Base-by-base conservation (phyloP, 2,888 invertebrate genomes). In the Morpho helenor region DNA sequence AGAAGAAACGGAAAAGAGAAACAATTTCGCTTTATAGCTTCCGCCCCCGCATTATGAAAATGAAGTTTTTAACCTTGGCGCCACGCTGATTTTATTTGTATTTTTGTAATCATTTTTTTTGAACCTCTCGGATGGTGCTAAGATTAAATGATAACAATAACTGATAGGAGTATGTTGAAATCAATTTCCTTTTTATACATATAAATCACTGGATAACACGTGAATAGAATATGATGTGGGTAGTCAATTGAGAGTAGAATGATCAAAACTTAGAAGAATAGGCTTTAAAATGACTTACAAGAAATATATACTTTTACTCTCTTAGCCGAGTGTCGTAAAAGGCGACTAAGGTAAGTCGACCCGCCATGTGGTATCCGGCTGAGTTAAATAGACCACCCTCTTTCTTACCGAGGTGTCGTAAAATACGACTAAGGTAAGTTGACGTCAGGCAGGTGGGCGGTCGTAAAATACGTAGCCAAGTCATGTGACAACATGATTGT, bases 21-120 rank as follows among this genome's bases (percentile, higher is more conserved):
- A 84, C 83, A 83, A 84, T 83, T 77, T 77, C 76, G 75, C 72
- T 87, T 87, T 86, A 86, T 80, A 70, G 76, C 82, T 84, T 88
- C 85, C 84, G 82, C 73, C 80, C 79, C 71, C 72, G 79, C 81
- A 81, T 87, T 84, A 87, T 85, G 82, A 82, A 84, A 86, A 87
- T 87, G 76, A 84, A 81, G 79, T 84, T 85, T 87, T 84, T 84
- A 77, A 64, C 74, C 69, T 71, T 72, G 63, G 71, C 69, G 69
- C 62, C 66, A 65, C 62, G 62, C 47, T 48, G 63, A 55, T 57
- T 60, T 57, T 63, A 58, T 60, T 61, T 60, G 55, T 60, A 47
- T 49, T 51, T 23, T 49, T 46, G 40, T 59, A 50, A 61, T 60
- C 57, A 46, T 46, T 50, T 52, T 63, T 59, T 58, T 40, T 3